Conservation (phyloP, 2,797 vertebrate species). For the Xiphorhynchus erythropygius region DNA sequence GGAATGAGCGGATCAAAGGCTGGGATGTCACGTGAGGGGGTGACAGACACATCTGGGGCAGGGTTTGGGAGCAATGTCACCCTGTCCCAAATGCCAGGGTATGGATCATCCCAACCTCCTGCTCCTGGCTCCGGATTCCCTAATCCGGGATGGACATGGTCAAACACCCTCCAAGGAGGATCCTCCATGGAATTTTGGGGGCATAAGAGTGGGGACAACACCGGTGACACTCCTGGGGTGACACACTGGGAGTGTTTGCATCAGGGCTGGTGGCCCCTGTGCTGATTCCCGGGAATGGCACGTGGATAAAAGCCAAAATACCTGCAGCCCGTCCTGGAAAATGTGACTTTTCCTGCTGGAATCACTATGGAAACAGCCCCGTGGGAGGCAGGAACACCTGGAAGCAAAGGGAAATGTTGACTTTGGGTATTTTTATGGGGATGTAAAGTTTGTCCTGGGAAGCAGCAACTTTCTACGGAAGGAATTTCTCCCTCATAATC, state of each 20-base stretch:
- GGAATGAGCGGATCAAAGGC: accelerated
- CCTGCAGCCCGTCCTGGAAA: neutral
- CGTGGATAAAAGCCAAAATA: neutral
- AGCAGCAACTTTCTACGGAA: neutral
- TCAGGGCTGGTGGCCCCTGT: neutral
- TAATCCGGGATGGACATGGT: accelerated
- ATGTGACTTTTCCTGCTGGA: neutral
- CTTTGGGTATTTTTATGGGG: conserved; percentile 1
- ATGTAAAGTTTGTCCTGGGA: conserved; percentile 23
- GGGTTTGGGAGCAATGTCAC: neutral
- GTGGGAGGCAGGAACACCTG: neutral
- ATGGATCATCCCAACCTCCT: neutral
- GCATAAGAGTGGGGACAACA: neutral
- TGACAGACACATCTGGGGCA: neutral
- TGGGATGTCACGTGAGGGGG: neutral
- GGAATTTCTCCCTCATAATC: accelerated
- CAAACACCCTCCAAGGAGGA: neutral
- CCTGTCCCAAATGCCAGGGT: neutral
- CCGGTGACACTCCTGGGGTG: neutral
- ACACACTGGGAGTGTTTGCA: too few species aligned
- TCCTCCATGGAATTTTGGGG: neutral
- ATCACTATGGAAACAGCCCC: neutral
- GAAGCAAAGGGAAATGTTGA: neutral
- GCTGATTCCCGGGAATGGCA: neutral
- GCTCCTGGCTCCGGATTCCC: neutral